Conservation (phyloP, 2,113 vertebrate genomes). For the Dinomys branickii region DNA sequence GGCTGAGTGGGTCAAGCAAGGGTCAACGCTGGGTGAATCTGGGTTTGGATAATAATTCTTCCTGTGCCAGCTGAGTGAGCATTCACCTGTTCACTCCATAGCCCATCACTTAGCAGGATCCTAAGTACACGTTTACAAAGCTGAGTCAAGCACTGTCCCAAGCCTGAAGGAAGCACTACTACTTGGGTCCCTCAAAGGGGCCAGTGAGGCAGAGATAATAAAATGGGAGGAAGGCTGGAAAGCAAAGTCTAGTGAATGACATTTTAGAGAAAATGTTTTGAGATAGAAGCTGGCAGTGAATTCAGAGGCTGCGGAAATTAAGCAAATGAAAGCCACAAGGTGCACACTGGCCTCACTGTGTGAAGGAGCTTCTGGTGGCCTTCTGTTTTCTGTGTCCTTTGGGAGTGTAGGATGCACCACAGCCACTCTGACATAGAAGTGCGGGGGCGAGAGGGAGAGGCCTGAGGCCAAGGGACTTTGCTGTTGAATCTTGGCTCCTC, state of each 20-base stretch:
- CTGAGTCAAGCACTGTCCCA: not conserved
- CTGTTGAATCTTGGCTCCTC: not conserved
- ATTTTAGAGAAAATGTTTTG: not conserved
- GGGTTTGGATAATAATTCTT: not conserved
- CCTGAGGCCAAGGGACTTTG: not conserved
- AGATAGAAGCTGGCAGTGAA: too few species aligned
- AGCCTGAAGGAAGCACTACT: not conserved
- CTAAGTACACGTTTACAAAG: not conserved
- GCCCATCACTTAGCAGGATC: not conserved
- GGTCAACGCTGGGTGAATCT: not conserved
- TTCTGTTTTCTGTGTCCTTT: rapidly evolving
- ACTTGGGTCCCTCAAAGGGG: not conserved
- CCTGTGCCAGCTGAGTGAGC: not conserved
- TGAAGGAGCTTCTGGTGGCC: not conserved
- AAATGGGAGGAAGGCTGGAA: not conserved
- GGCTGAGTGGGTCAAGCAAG: not conserved
- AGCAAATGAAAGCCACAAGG: not conserved
- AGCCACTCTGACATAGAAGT: not conserved
- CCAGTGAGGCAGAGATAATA: not conserved
- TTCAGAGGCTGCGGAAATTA: not conserved
- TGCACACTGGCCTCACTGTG: not conserved
- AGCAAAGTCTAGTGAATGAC: not conserved
- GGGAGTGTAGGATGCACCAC: rapidly evolving
- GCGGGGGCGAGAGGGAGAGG: not conserved
- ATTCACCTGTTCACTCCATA: not conserved